These are phyloP conservation scores for Tetramorium alpestre DNA, from an alignment of 1,140 invertebrate genomes.

Conservation along the genomic window DNA sequence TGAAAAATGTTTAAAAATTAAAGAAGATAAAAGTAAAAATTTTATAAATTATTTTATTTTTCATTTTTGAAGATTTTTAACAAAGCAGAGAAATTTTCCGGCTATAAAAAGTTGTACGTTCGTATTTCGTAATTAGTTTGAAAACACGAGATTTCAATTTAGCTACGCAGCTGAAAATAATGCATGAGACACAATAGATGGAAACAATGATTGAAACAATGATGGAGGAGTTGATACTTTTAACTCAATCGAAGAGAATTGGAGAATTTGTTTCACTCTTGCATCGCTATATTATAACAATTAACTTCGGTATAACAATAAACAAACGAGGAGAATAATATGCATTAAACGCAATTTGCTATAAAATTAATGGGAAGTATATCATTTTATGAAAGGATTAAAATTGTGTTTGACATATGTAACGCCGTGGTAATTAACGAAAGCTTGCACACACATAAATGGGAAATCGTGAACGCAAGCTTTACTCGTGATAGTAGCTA, in stretches of 20 bases:
- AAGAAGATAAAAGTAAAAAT: background rate
- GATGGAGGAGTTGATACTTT: background rate
- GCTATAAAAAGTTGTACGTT: background rate
- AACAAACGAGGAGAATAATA: background rate
- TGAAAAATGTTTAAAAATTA: background rate
- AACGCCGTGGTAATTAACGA: constrained; percentile 17
- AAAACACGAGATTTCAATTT: background rate
- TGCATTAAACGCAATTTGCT: background rate
- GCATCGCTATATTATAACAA: background rate
- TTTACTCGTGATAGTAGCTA: background rate
- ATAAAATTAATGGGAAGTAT: constrained; percentile 9
- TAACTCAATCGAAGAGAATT: constrained; percentile 8
- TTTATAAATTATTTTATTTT: background rate
- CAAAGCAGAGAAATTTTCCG: background rate
- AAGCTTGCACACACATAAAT: too few relatives aligned
- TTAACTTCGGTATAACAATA: background rate
- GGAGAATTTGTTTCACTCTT: background rate
- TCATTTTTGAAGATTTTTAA: background rate
- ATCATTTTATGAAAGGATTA: background rate
- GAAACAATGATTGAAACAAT: background rate
- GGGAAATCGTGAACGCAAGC: background rate
- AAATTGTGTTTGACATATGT: constrained; percentile 1
- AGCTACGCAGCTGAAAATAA: background rate
- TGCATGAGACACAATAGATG: background rate
- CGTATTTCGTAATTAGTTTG: background rate